Evolutionary conservation across 2,797 vertebrate genomes (phyloP), one percentile per base, ranked within the genome.

Genomic region (Chelon labrosus): DNA sequence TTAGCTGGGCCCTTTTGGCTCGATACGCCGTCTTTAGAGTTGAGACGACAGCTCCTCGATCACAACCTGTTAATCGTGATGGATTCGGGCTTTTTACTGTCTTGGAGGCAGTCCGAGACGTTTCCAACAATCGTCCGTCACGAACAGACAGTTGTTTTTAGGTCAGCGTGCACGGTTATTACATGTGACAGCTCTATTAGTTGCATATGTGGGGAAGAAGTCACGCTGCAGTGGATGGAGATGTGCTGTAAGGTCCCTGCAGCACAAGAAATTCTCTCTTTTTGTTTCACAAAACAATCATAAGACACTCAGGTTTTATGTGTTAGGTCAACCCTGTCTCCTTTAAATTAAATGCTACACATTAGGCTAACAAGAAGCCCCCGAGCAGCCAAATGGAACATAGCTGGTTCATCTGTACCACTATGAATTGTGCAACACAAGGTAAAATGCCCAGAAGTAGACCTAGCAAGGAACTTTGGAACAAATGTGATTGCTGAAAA

Each of bases 51-150:
- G 65, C 58, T 75, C 58, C 19, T 82, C 62, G 25, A 57, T 82
- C 59, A 62, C 35, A 69, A 72, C 17, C 37, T 63, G 59, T 70
- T 82, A 57, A 70, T 75, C 54, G 17, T 37, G 59, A 66, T 46
- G 35, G 39, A 75, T 50, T 60, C 35, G 31, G 42, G 35, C 44
- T 5, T 66, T 65, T 64, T 38, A 64, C 22, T n/a, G 46, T 57
- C 47, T 75, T 53, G 50, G 62, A 82, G 31, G 55, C 13, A 0
- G 42, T 22, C 60, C 1, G 5, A 65, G 47, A 1, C 58, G n/a
- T 77, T 65, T 62, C 42, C 3, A 31, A 41, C 47, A 46, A 63
- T 55, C 16, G 0, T 53, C 57, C 13, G 1, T 66, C 70, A 62
- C 7, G 16, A 46, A 25, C 52, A 58, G 17, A 67, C 49, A 16